Conservation (phyloP, 2,797 vertebrate genomes). For the Brachymystax lenok region DNA sequence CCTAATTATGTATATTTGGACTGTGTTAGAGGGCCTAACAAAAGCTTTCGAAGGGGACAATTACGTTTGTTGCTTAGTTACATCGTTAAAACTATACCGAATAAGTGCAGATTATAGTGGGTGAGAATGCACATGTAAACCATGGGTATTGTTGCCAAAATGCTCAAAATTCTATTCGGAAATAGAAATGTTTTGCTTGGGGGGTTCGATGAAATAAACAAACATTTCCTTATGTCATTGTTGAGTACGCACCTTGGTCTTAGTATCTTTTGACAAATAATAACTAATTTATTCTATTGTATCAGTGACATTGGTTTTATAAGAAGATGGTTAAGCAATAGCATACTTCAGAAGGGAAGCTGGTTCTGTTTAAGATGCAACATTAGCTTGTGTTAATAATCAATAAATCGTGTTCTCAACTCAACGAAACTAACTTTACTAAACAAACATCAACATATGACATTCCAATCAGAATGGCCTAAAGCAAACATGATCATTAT, state of each 20-base stretch:
- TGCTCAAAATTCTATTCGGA: slow-evolving; percentile 81
- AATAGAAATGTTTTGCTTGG: slow-evolving; percentile 67
- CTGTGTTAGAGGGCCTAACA: slow-evolving; percentile 99
- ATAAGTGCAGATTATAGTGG: slow-evolving; percentile 99
- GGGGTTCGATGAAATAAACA: slow-evolving; percentile 69
- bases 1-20: slow-evolving; percentile 99
- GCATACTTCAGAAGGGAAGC: neutral
- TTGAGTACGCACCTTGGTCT: slow-evolving; percentile 76
- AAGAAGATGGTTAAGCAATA: neutral
- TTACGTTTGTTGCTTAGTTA: slow-evolving; percentile 99
- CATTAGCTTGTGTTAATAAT: neutral
- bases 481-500: slow-evolving; percentile 55
- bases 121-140: slow-evolving; percentile 91
- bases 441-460: slow-evolving; percentile 44
- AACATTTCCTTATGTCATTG: slow-evolving; percentile 65
- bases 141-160: slow-evolving; percentile 92
- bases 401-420: neutral
- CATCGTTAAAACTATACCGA: slow-evolving; percentile 99
- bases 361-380: slow-evolving; percentile 18
- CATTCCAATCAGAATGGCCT: slow-evolving; percentile 65
- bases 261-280: neutral
- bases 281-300: neutral
- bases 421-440: slow-evolving; percentile 39
- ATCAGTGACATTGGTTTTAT: neutral
- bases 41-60: slow-evolving; percentile 99